Evolutionary conservation across 2,797 vertebrate genomes (phyloP).

Genomic region (Pantherophis alleghaniensis): DNA sequence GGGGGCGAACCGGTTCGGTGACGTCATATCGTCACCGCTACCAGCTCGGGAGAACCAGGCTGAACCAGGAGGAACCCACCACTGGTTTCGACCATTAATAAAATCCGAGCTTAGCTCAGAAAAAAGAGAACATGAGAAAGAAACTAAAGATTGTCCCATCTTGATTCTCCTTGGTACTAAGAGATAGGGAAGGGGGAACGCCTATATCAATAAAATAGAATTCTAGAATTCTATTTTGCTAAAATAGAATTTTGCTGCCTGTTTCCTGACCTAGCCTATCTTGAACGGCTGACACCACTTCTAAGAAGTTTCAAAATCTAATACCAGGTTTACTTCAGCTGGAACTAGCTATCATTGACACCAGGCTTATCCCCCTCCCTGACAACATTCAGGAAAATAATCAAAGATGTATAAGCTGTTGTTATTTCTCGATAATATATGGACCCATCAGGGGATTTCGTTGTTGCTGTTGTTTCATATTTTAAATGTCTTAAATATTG

Average conservation of each 20-base stretch:
- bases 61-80: no score
- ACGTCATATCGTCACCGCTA: no score
- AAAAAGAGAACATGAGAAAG: background rate
- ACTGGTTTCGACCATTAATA: background rate
- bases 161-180: background rate
- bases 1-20: no score
- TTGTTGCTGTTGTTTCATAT: background rate
- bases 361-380: background rate
- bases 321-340: background rate
- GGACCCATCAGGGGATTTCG: background rate
- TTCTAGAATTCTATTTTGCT: no score
- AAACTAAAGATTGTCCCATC: background rate
- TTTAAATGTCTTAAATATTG: background rate
- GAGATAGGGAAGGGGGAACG: background rate
- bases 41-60: no score
- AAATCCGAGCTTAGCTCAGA: background rate
- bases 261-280: background rate
- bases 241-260: background rate
- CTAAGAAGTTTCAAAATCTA: background rate
- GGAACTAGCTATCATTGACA: background rate
- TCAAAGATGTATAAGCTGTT: background rate
- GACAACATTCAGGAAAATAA: background rate
- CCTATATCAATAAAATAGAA: background rate
- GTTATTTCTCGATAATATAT: background rate
- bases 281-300: background rate